These are phyloP conservation scores for Vombatus ursinus DNA, from an alignment of 2,113 vertebrate genomes.

Conservation along the genomic window DNA sequence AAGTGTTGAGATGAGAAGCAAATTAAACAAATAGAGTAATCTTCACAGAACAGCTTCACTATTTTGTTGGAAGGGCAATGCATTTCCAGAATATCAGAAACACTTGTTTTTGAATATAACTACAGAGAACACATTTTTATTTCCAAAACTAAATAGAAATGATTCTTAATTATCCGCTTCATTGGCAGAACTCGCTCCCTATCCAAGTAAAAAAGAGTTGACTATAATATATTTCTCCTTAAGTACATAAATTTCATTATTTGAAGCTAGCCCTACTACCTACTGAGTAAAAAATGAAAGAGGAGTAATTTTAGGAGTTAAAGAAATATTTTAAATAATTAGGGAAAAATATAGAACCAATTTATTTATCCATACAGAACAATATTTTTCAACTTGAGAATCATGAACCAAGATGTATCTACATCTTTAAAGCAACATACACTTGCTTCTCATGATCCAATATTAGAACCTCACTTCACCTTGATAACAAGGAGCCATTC, in stretches of 20 bases:
- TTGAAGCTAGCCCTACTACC: neutral
- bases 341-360: neutral
- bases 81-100: neutral
- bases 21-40: slow-evolving; percentile 8
- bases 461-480: slow-evolving; percentile 82
- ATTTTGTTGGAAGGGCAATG: neutral
- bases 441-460: slow-evolving; percentile 28
- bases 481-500: slow-evolving; percentile 91
- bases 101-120: neutral
- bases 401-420: neutral
- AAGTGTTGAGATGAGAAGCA: neutral
- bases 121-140: slow-evolving; percentile 18
- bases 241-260: neutral
- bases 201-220: slow-evolving; percentile 17
- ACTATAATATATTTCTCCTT: neutral
- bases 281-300: neutral
- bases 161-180: neutral
- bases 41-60: neutral
- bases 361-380: neutral
- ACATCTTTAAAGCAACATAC: neutral
- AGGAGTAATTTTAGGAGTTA: slow-evolving; percentile 2
- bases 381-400: neutral
- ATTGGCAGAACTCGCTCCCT: neutral
- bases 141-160: slow-evolving; percentile 16
- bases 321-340: neutral